phyloP scores from a whole-genome alignment of 92 coral and sea anemone genomes.

The Porites evermanni region DNA sequence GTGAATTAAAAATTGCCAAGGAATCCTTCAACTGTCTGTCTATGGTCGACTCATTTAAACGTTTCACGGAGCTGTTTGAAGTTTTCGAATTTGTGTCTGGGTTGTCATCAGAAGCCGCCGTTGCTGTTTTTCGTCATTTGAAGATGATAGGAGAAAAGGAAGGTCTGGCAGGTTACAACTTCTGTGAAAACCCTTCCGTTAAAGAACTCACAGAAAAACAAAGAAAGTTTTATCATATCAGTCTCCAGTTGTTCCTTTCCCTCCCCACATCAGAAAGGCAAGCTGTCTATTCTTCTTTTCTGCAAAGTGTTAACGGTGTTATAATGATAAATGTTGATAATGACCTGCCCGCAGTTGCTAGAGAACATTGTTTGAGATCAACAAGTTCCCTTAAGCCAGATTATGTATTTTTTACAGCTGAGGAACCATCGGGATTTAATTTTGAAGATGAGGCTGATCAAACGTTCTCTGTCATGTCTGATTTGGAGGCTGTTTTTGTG shows the following conservation, averaged over 20 bases:
- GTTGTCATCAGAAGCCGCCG: slow-evolving; percentile 6
- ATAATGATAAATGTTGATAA: no score
- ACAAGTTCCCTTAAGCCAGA: no score
- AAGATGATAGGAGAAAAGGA: slow-evolving; percentile 6
- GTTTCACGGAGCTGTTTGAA: background rate
- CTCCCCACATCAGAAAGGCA: no score
- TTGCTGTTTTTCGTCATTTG: slow-evolving; percentile 4
- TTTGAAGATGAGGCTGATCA: no score
- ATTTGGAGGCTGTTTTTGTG: no score
- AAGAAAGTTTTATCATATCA: background rate
- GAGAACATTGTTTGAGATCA: no score
- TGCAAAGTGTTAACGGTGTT: background rate
- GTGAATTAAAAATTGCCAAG: background rate
- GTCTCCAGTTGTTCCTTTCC: no score
- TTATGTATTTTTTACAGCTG: no score
- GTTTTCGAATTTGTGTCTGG: background rate
- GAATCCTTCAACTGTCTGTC: background rate
- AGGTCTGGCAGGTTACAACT: background rate
- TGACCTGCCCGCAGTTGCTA: no score
- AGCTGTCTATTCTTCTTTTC: background rate
- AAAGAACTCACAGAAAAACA: background rate
- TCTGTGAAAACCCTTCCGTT: background rate
- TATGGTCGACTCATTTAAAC: background rate
- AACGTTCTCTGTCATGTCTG: no score
- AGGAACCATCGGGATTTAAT: no score